Conservation (phyloP, 2,888 invertebrate genomes). For the Busseola fusca region DNA sequence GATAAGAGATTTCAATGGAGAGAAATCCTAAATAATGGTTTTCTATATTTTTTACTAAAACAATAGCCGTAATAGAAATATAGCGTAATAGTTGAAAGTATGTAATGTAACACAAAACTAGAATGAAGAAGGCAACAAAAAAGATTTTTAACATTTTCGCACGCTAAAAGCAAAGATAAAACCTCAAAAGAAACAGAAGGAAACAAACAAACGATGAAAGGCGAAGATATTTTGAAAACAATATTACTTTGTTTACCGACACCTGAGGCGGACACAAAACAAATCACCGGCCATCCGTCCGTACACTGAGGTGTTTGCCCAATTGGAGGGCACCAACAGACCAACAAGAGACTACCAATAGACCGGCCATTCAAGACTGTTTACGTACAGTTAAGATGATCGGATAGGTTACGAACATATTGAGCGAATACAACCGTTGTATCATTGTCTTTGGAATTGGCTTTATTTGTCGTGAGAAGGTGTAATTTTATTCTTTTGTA, state of each 20-base stretch:
- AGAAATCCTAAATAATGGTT: not conserved
- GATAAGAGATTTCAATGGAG: not conserved
- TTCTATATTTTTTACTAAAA: too few relatives aligned
- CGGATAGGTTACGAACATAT: conserved; percentile 23
- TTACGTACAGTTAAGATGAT: conserved; percentile 39
- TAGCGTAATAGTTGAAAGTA: too few relatives aligned
- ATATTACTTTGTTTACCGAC: conserved; percentile 25
- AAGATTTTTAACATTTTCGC: not conserved
- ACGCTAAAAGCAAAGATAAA: not conserved
- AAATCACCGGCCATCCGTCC: conserved; percentile 15
- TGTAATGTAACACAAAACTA: not conserved
- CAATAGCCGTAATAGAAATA: too few relatives aligned
- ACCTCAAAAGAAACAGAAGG: not conserved
- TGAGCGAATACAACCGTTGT: conserved; percentile 20
- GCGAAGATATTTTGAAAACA: conserved; percentile 16
- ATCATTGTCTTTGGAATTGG: conserved; percentile 12
- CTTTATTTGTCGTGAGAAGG: not conserved
- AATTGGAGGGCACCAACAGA: conserved; percentile 26
- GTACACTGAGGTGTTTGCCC: conserved; percentile 10
- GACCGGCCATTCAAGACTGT: conserved; percentile 22
- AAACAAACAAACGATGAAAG: not conserved
- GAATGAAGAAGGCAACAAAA: not conserved
- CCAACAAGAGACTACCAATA: conserved; percentile 12
- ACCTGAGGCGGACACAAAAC: conserved; percentile 23
- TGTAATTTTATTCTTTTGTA: not conserved